Evolutionary conservation across 2,888 invertebrate species (phyloP).

Genomic region (Dioctria rufipes): DNA sequence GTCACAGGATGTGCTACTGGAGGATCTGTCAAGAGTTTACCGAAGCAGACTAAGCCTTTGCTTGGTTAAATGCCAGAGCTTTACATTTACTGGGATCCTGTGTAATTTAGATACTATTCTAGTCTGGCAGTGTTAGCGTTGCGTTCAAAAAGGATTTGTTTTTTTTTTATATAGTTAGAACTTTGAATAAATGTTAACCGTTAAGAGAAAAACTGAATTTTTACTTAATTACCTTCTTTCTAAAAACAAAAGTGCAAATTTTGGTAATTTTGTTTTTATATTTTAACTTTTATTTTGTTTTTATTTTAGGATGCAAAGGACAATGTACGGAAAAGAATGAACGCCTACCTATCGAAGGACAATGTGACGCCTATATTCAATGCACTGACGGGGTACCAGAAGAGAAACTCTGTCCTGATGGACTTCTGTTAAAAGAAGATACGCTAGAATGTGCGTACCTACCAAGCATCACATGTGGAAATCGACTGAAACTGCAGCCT

Average conservation of each 20-base stretch:
- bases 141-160: slow-evolving; percentile 16
- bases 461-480: slow-evolving; percentile 83
- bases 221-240: not conserved
- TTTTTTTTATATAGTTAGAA: not conserved
- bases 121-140: slow-evolving; percentile 45
- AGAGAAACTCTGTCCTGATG: slow-evolving; percentile 86
- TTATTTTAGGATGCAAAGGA: slow-evolving; percentile 62
- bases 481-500: slow-evolving; percentile 76
- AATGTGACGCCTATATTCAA: slow-evolving; percentile 83
- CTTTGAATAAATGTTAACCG: slow-evolving; percentile 26
- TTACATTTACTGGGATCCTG: too few species aligned
- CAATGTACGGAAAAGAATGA: slow-evolving; percentile 79
- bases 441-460: slow-evolving; percentile 87
- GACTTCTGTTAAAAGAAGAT: slow-evolving; percentile 84
- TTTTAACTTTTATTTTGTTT: not conserved
- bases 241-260: not conserved
- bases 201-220: slow-evolving; percentile 4
- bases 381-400: slow-evolving; percentile 80
- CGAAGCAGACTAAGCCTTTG: not conserved
- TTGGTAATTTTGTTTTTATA: not conserved
- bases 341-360: slow-evolving; percentile 77
- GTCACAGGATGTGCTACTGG: slow-evolving; percentile 79
- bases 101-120: slow-evolving; percentile 3
- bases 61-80: not conserved
- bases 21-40: not conserved